Evolutionary conservation across 2,797 vertebrate genomes (phyloP), one percentile per base, ranked within the genome.

Genomic region (Notolepis coatsorum): DNA sequence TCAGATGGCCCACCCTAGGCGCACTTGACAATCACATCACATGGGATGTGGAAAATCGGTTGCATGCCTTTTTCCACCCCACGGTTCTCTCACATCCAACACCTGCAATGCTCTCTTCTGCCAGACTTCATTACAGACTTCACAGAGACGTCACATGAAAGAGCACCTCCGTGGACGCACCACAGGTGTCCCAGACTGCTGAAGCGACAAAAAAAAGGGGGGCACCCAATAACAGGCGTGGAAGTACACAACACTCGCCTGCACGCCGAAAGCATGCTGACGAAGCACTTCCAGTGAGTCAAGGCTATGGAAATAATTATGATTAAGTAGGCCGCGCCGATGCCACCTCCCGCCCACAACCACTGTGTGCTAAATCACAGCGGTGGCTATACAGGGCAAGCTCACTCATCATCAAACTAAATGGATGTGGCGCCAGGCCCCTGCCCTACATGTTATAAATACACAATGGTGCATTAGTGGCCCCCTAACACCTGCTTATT

Each of bases 391-490:
- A 13, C 43, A 27, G 73, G 70, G 67, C 79, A 57, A 66, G 57
- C 65, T 61, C 52, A 68, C 67, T 68, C 57, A 48, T 79, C 80
- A 79, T 68, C 54, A 58, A 77, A 82, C 57, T 59, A 73, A 70
- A 70, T 72, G 53, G 68, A 67, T 68, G 35, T 55, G 31, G 53
- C 46, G 31, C 17, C 15, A 48, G 20, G 52, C 70, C 84, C 84
- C 68, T 78, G 86, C 71, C 85, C 89, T 85, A 88, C 65, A 89
- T 88, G 79, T 82, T 90, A 84, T 84, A 90, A 90, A 90, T 89
- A 90, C 68, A 74, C 58, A 65, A 20, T 49, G 58, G 61, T 61
- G 35, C 64, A 55, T 51, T 18, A 4, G 5, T 43, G 21, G 8
- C 60, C 45, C 53, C 30, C 24, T 58, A 75, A 76, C 83, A 87